phyloP scores from a whole-genome alignment of 2,888 invertebrate genomes.

The Andrena trimmerana region DNA sequence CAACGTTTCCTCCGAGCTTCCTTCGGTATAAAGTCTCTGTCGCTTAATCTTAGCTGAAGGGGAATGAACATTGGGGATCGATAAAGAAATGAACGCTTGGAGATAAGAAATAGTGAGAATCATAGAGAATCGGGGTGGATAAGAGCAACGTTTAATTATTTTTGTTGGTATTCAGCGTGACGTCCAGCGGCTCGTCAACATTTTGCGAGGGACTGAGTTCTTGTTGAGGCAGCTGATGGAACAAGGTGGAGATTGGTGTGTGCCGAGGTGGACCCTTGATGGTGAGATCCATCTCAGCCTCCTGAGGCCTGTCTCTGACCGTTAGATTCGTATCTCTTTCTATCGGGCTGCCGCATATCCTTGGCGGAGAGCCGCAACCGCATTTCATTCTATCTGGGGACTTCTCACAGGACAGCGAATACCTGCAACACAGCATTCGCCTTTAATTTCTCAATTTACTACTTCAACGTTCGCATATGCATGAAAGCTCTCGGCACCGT shows the following conservation, averaged over 20 bases:
- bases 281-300: constrained; percentile 83
- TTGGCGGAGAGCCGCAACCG: constrained; percentile 78
- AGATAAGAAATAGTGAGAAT: background rate
- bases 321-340: constrained; percentile 61
- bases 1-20: background rate
- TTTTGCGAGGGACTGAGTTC: constrained; percentile 76
- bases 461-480: background rate
- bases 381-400: constrained; percentile 81
- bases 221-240: constrained; percentile 77
- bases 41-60: background rate
- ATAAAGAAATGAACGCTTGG: background rate
- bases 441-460: background rate
- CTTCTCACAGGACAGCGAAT: constrained; percentile 79
- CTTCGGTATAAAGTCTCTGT: constrained; percentile 5
- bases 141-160: constrained; percentile 70
- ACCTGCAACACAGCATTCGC: constrained; percentile 66
- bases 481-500: background rate
- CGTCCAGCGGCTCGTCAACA: constrained; percentile 83
- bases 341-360: constrained; percentile 74
- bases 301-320: constrained; percentile 76
- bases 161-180: constrained; percentile 80
- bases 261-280: constrained; percentile 79
- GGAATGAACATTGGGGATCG: background rate
- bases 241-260: constrained; percentile 75
- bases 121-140: background rate